Percentiles rank a stretch among this genome's conserved stretches.
phyloP scores from a whole-genome alignment of 2,797 vertebrate genomes.

The Muscicapa comitata region DNA sequence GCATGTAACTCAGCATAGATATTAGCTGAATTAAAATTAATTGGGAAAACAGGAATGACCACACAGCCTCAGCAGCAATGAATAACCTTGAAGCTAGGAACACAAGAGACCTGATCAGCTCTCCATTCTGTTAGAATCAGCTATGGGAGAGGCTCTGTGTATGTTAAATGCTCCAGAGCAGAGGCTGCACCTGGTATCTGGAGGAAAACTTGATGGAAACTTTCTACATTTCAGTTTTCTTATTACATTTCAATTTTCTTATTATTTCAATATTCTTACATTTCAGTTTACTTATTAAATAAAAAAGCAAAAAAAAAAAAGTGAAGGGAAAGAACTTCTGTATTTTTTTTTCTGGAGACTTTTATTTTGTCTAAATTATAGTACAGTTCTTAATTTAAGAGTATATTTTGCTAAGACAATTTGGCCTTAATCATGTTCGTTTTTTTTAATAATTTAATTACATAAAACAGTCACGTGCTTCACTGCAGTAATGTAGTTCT shows the following conservation, averaged over 20 bases:
- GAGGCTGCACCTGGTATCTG: background rate
- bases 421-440: background rate
- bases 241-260: background rate
- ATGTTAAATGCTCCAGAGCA: background rate
- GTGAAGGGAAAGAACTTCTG: background rate
- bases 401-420: background rate
- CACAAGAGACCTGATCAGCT: background rate
- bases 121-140: background rate
- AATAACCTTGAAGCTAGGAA: background rate
- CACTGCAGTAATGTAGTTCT: background rate
- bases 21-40: slow-evolving; percentile 1
- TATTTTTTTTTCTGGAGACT: background rate
- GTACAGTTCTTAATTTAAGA: background rate
- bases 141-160: background rate
- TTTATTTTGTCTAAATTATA: background rate
- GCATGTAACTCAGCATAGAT: background rate
- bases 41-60: background rate
- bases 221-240: background rate
- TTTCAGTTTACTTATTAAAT: background rate
- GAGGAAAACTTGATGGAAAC: background rate
- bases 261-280: too few species aligned
- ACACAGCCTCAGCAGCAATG: background rate
- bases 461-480: background rate
- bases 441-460: background rate
- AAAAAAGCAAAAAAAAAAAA: background rate